Base-by-base conservation (phyloP, 2,888 invertebrate species). In the Frankliniella intonsa region DNA sequence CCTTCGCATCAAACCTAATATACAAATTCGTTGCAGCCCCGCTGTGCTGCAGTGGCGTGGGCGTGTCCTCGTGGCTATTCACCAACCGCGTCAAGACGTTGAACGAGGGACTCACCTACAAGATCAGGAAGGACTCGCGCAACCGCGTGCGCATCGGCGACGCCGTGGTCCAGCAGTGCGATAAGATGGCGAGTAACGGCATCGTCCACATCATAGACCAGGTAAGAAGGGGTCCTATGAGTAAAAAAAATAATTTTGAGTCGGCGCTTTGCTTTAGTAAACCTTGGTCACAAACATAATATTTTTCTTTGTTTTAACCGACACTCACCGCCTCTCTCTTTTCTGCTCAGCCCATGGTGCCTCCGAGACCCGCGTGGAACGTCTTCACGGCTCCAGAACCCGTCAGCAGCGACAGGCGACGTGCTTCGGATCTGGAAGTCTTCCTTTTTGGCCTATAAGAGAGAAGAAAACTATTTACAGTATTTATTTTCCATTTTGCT, bases 21-120 rank as follows among this genome's bases (percentile, higher is more conserved):
- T 5, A 38, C 2, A 38, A 38, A 38, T 55, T 65, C 14, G 22
- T 84, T 84, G 10, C 82, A 87, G 87, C 86, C 81, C 84, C 85
- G 5, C 83, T 89, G 3, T 89, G 89, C 85, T 89, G 89, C 84
- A 85, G 88, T 25, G 88, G 88, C 38, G 86, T 89, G 22, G 85
- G 87, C 38, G 84, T 86, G 2, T 84, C 86, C 8, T 84, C 86
- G n/a, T 88, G 87, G 87, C 87, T 87, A 79, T 86, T 87, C 81
- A 86, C 86, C 12, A 87, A 87, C 82, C 85, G 86, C 19, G 87
- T 88, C 2, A 83, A 86, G 62, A 88, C 88, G 11, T 83, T 89
- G 8, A 86, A 86, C 81, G 88, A 88, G n/a, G 84, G 84, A 22
- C 22, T 22, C 65, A 84, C 85, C 7, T 83, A 88, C 25, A 85